Evolutionary conservation across 2,113 vertebrate species (phyloP), one percentile per base, ranked within the genome.

Genomic region (Castor canadensis): DNA sequence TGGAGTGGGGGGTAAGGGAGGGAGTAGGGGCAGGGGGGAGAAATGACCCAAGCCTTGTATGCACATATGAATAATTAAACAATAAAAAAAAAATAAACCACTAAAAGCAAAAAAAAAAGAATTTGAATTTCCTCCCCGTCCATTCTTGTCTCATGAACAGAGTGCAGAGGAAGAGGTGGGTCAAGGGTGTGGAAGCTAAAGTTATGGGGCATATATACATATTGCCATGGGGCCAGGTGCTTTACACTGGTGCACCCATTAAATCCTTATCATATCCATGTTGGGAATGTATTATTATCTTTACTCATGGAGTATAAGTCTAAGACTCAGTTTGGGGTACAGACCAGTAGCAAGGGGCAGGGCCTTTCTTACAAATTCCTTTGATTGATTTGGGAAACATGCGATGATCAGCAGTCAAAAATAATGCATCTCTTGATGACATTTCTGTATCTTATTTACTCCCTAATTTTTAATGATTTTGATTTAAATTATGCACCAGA

Each of bases 261-360:
- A 26, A 10, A 32, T n/a, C 7, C 17, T 49, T 2, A 9, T 24
- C 26, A n/a, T 32, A 3, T 4, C 35, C 30, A 77, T 40, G 5
- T 19, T 79, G n/a, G 19, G 17, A 49, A 56, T 69, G 32, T 0
- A 5, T 58, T n/a, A 15, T 76, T 30, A 40, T 56, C 56, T 95
- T 10, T 12, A 9, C 77, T 43, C 22, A 11, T 17, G 86, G 43
- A 79, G 3, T n/a, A 77, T 49, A 16, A 30, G 1, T 72, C 35
- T 49, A 52, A 52, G 38, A 6, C 3, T 81, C 3, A 6, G 28
- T 30, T 30, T 16, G 32, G 30, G 35, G 19, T 52, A 22, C 1
- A 47, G 11, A 67, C 3, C 2, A 32, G 3, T 11, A 3, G 26
- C 0, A 64, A 2, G 4, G 12, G 0, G 1, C 1, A 49, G 28